These are phyloP conservation scores for Syrrhaptes paradoxus DNA, from an alignment of 2,113 vertebrate species.

Conservation along the genomic window DNA sequence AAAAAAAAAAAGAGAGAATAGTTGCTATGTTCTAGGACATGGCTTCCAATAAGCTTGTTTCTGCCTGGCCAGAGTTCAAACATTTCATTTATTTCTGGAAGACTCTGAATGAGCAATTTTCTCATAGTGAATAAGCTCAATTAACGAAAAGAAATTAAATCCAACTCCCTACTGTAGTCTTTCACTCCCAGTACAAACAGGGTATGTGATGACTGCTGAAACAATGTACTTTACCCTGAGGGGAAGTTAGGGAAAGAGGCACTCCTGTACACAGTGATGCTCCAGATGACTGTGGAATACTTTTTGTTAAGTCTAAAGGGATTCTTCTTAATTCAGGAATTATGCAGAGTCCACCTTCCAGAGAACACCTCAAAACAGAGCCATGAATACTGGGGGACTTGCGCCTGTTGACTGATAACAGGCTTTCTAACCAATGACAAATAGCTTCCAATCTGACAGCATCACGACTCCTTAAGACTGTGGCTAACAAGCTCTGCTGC, in stretches of 20 bases:
- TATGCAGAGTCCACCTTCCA: too few species aligned
- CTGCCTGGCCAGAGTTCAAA: background rate
- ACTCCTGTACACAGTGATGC: constrained; percentile 14
- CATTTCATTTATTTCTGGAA: background rate
- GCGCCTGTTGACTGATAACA: background rate
- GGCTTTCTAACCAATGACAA: background rate
- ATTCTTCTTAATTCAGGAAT: constrained; percentile 31
- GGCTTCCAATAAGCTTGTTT: background rate
- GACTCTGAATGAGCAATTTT: background rate
- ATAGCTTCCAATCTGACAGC: background rate
- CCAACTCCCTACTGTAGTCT: constrained; percentile 4
- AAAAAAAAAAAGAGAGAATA: background rate
- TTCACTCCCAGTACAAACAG: background rate
- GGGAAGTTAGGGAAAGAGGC: constrained; percentile 16
- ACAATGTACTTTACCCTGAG: constrained; percentile 13
- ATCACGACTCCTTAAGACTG: rapidly evolving
- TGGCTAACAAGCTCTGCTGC: background rate
- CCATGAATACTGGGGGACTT: background rate
- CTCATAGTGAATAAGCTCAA: background rate
- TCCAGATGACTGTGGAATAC: constrained; percentile 17
- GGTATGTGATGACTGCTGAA: constrained; percentile 9
- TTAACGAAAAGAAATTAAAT: constrained; percentile 39
- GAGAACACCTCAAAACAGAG: background rate
- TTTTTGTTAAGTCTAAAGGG: constrained; percentile 33
- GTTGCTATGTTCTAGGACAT: background rate